Conservation (phyloP, 2,888 invertebrate genomes). For the Ypsolopha sequella region DNA sequence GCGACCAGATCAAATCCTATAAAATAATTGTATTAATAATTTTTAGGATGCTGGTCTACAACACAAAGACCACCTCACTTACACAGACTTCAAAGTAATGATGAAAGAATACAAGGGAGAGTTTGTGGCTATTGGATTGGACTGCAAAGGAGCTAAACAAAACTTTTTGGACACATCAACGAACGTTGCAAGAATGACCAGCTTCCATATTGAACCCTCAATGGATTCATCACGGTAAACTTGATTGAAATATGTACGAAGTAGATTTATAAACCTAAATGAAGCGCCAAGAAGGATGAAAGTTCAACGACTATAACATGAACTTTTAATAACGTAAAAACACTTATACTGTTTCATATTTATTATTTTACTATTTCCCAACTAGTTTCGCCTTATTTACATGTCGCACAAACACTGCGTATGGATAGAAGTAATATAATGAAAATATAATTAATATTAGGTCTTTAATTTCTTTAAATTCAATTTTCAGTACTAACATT, state of each 20-base stretch:
- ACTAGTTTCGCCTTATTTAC: too few relatives aligned
- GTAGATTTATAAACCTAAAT: neutral
- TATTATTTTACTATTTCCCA: too few relatives aligned
- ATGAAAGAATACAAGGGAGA: slow-evolving; percentile 98
- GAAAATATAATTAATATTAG: too few relatives aligned
- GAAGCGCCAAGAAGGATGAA: neutral
- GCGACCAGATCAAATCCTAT: neutral
- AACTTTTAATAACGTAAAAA: too few relatives aligned
- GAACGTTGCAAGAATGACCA: slow-evolving; percentile 95
- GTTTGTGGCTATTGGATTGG: slow-evolving; percentile 93
- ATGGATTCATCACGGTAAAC: slow-evolving; percentile 73
- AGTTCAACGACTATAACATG: too few relatives aligned
- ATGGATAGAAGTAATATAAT: too few relatives aligned
- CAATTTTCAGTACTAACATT: too few relatives aligned
- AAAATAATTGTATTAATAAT: neutral
- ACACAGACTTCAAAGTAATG: slow-evolving; percentile 93
- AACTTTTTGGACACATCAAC: slow-evolving; percentile 95
- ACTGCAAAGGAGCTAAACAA: slow-evolving; percentile 95
- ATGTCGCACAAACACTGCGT: too few relatives aligned
- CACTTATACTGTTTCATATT: too few relatives aligned
- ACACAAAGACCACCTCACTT: slow-evolving; percentile 90
- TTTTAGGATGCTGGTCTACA: slow-evolving; percentile 87
- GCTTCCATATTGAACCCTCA: slow-evolving; percentile 89
- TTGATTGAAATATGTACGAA: neutral
- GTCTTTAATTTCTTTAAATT: too few relatives aligned